A percentile compares a stretch with the other conserved stretches of the same genome.
These are phyloP conservation scores for Drosophila punjabiensis DNA, from an alignment of 1,140 invertebrate species.

Conservation along the genomic window DNA sequence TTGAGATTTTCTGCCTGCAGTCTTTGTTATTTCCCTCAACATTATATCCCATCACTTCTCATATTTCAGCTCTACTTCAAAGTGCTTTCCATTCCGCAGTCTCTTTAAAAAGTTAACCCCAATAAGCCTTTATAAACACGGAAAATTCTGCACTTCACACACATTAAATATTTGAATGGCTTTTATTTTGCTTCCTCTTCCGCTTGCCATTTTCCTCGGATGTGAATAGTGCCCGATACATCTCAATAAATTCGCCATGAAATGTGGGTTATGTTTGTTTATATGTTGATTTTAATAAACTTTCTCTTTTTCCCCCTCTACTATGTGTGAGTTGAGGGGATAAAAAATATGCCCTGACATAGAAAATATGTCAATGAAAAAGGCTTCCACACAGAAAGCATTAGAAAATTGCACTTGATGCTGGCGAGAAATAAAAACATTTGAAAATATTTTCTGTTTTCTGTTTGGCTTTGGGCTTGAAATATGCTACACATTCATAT, in stretches of 20 bases:
- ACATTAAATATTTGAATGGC: slow-evolving; percentile 40
- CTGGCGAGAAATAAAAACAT: slow-evolving; percentile 14
- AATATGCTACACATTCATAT: slow-evolving; percentile 55
- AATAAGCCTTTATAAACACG: slow-evolving; percentile 23
- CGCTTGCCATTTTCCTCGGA: slow-evolving; percentile 30
- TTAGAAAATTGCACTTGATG: slow-evolving; percentile 63
- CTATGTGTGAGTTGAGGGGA: slow-evolving; percentile 3
- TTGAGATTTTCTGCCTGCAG: too few relatives aligned
- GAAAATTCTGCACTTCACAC: slow-evolving; percentile 12
- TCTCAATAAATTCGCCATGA: slow-evolving; percentile 49
- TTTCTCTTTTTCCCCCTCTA: slow-evolving; percentile 9
- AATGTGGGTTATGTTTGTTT: slow-evolving; percentile 55
- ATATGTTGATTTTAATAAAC: slow-evolving; percentile 48
- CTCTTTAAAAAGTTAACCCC: slow-evolving; percentile 24
- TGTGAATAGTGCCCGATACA: slow-evolving; percentile 40
- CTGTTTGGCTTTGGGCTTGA: slow-evolving; percentile 37
- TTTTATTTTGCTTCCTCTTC: slow-evolving; percentile 33
- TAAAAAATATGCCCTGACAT: slow-evolving; percentile 33
- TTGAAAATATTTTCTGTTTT: slow-evolving; percentile 20
- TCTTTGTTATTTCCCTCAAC: background rate
- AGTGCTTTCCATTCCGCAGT: background rate
- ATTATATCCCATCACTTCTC: background rate
- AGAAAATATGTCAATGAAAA: slow-evolving; percentile 54
- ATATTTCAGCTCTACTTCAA: background rate
- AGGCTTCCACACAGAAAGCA: slow-evolving; percentile 32